Evolutionary conservation across 2,797 vertebrate genomes (phyloP), one percentile per base, ranked within the genome.

Genomic region (Centroberyx gerrardi): DNA sequence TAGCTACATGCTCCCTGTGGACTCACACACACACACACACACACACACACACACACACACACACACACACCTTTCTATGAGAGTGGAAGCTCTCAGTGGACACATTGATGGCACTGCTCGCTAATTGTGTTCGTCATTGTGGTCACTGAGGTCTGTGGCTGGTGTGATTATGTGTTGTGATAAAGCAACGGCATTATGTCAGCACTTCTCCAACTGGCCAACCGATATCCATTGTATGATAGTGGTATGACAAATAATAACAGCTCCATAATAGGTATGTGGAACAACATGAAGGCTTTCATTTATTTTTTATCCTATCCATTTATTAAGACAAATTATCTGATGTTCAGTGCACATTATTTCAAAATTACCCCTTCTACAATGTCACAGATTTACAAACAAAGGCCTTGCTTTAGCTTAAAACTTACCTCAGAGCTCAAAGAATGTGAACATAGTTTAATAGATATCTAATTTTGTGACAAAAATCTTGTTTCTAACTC

Each of bases 111-210:
- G 68, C 81, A 67, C 80, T 74, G 79, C 62, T 53, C 76, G 49
- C 73, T 73, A 79, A 82, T 27, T 22, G 22, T 61, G 60, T 73
- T 81, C 70, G 76, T 81, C 62, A 77, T 82, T 67, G 31, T 29
- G 28, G 52, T 72, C 68, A 62, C 38, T 46, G 54, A 54, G 36
- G 27, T 72, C 59, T 74, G 76, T 56, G 56, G 27, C 79, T 62
- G 64, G 63, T 78, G 58, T 85, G 60, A 82, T 72, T 71, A 67
- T 76, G 31, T 69, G 58, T 71, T 61, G 74, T 62, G 51, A 74
- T 76, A 22, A 77, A 81, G 79, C 31, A 62, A 14, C 5, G 49
- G 38, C 40, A 61, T 28, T 55, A 29, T n/a, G 42, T 27, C 31
- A 60, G 29, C 44, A 52, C 59, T 62, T 62, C 22, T 49, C 5